These are phyloP conservation scores for Scylla paramamosain DNA, from an alignment of 1,140 invertebrate genomes.

Conservation along the genomic window DNA sequence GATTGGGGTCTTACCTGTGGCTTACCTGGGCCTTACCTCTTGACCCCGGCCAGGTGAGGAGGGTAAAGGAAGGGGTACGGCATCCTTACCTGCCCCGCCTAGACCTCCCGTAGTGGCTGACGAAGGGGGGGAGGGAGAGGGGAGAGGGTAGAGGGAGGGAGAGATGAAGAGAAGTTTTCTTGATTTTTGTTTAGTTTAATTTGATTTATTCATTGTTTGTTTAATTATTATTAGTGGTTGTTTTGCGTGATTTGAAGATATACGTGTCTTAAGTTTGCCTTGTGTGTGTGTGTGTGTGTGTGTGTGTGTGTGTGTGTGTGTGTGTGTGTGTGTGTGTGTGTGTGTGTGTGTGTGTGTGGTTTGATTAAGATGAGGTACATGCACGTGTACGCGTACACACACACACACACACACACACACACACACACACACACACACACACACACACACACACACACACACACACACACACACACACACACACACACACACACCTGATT, in stretches of 20 bases:
- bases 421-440: constrained; percentile 25
- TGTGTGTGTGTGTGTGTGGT: neutral
- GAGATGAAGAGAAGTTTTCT: neutral
- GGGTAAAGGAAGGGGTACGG: neutral
- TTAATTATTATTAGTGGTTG: too few species aligned
- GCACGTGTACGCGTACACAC: neutral
- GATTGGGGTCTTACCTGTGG: neutral
- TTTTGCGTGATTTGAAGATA: too few species aligned
- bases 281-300: neutral
- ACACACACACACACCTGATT: neutral
- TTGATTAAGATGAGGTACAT: neutral
- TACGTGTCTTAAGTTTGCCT: too few species aligned
- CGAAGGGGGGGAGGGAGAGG: neutral
- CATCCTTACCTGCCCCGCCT: neutral
- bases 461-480: constrained; percentile 29
- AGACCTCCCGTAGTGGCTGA: neutral
- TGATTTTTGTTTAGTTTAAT: neutral
- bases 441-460: constrained; percentile 17
- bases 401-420: constrained; percentile 30
- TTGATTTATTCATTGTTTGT: too few species aligned
- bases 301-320: neutral
- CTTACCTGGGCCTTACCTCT: neutral
- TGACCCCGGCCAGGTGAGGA: neutral
- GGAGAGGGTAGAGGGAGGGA: neutral
- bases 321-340: constrained; percentile 41